Percentiles rank a stretch among this genome's conserved stretches.
phyloP scores from a whole-genome alignment of 2,797 vertebrate species.

The Australoheros facetus region DNA sequence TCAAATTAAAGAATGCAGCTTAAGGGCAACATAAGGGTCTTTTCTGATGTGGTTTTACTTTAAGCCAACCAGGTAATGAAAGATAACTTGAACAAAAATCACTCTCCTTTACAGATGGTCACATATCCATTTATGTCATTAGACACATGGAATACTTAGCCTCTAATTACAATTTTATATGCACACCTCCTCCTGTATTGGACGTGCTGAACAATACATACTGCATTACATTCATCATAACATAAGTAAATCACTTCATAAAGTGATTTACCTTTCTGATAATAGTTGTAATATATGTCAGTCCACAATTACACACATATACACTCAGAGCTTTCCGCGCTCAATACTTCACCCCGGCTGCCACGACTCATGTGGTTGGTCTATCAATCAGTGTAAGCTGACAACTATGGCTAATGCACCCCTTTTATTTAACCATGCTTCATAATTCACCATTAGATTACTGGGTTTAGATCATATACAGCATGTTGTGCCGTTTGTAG shows the following conservation, averaged over 20 bases:
- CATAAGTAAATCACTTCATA: conserved; percentile 64
- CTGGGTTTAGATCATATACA: conserved; percentile 45
- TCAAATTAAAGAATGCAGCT: conserved; percentile 7
- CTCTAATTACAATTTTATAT: conserved; percentile 51
- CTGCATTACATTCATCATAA: conserved; percentile 58
- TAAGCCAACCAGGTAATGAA: conserved; percentile 16
- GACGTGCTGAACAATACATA: conserved; percentile 32
- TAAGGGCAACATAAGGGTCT: not conserved
- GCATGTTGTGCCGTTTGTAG: conserved; percentile 28
- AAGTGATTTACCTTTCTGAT: conserved; percentile 70
- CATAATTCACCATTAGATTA: conserved; percentile 63
- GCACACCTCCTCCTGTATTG: conserved; percentile 32
- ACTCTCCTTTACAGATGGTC: not conserved
- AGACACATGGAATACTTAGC: conserved; percentile 50
- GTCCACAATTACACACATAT: conserved; percentile 50
- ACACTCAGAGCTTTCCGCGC: conserved; percentile 31
- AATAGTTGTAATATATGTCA: conserved; percentile 70
- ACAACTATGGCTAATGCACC: conserved; percentile 70
- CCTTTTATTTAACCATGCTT: conserved; percentile 66
- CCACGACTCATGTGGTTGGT: conserved; percentile 48
- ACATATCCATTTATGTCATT: conserved; percentile 33
- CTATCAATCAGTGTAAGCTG: conserved; percentile 71
- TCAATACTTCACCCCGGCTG: conserved; percentile 71
- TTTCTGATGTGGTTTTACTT: conserved; percentile 7
- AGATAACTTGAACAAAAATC: conserved; percentile 18